A percentile compares a stretch with the other conserved stretches of the same genome.
Conservation (phyloP, 2,797 vertebrate species). For the Decapterus maruadsi region DNA sequence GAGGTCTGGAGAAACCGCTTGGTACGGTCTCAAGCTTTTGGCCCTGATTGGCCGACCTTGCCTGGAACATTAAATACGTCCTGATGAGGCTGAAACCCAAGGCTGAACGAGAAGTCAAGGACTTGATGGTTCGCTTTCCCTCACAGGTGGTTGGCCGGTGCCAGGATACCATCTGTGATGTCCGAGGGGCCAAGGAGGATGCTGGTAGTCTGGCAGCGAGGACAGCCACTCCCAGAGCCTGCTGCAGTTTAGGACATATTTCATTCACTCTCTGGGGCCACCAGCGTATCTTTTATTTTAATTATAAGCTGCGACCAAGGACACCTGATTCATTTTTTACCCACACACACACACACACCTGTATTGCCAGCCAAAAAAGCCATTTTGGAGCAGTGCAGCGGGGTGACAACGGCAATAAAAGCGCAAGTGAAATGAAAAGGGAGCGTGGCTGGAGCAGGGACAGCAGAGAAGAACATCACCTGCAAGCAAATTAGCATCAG, state of each 20-base stretch:
- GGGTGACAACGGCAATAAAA: conserved; percentile 71
- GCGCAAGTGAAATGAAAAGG: conserved; percentile 53
- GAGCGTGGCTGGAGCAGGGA: conserved; percentile 57
- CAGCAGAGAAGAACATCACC: conserved; percentile 67
- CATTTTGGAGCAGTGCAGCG: conserved; percentile 63
- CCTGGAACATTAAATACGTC: conserved; percentile 59
- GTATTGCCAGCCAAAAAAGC: conserved; percentile 71
- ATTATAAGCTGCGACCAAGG: conserved; percentile 70
- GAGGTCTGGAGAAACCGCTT: conserved; percentile 15
- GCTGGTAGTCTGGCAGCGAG: conserved; percentile 70
- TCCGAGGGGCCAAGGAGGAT: conserved; percentile 70
- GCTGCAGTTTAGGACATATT: conserved; percentile 69
- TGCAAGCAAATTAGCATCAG: conserved; percentile 77
- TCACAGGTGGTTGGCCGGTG: conserved; percentile 73
- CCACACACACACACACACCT: conserved; percentile 32
- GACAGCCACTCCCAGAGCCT: conserved; percentile 56
- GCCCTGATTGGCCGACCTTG: conserved; percentile 67
- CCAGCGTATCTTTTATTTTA: conserved; percentile 67
- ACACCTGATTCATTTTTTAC: conserved; percentile 60
- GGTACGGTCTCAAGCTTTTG: conserved; percentile 13
- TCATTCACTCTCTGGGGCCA: conserved; percentile 67
- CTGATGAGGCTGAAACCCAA: conserved; percentile 48
- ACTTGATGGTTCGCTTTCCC: conserved; percentile 47
- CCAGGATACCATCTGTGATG: conserved; percentile 69
- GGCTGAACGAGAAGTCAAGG: conserved; percentile 58